Evolutionary conservation across 2,113 vertebrate genomes (phyloP).

Genomic region (Onychostoma macrolepis): DNA sequence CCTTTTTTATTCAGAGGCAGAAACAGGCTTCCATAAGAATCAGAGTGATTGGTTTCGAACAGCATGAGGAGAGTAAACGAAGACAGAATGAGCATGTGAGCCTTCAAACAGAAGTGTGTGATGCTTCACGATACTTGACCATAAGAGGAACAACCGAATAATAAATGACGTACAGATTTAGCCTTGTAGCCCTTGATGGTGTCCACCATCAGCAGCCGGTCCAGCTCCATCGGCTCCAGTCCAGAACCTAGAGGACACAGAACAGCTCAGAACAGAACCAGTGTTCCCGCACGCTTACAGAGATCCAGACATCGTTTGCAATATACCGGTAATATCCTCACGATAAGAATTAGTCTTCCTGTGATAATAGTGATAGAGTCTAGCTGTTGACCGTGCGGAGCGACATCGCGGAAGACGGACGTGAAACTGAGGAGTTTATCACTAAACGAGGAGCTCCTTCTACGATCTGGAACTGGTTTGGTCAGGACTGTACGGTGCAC

Average conservation of each 20-base stretch:
- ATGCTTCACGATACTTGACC: not conserved
- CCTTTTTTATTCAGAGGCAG: too few species aligned
- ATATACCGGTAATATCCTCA: too few species aligned
- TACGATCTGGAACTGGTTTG: too few species aligned
- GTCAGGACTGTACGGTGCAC: too few species aligned
- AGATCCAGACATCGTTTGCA: too few species aligned
- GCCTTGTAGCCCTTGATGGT: slow-evolving; percentile 88
- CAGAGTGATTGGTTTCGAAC: not conserved
- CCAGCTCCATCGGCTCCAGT: slow-evolving; percentile 84
- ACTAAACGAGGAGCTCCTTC: too few species aligned
- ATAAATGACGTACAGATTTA: slow-evolving; percentile 75
- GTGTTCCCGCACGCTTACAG: too few species aligned
- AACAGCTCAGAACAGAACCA: not conserved
- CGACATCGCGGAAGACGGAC: too few species aligned
- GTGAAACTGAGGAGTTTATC: too few species aligned
- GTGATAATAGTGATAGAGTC: too few species aligned
- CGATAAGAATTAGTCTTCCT: too few species aligned
- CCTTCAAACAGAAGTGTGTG: not conserved
- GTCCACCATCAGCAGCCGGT: slow-evolving; percentile 87
- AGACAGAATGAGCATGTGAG: not conserved
- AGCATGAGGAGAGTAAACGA: not conserved
- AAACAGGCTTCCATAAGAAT: not conserved
- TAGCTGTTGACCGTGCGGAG: too few species aligned
- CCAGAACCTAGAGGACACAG: slow-evolving; percentile 73
- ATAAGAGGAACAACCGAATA: not conserved